Percentiles rank a stretch among this genome's conserved stretches.
phyloP scores from a whole-genome alignment of 2,888 invertebrate genomes.

The Epinotia demarniana region DNA sequence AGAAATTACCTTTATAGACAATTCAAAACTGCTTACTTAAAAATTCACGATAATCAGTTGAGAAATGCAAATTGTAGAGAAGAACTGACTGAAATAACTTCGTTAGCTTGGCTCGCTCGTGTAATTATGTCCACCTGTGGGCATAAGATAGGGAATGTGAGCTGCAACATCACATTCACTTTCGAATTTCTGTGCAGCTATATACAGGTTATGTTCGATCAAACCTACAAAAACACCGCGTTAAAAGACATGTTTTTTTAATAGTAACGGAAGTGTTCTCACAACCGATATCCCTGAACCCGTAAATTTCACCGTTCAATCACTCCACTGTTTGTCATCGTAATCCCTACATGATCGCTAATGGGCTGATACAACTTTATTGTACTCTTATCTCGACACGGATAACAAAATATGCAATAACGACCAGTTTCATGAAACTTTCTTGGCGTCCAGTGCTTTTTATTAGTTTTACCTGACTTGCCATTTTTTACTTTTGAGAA shows the following conservation, averaged over 20 bases:
- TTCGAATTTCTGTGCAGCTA: too few species aligned
- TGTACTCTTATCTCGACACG: slow-evolving; percentile 64
- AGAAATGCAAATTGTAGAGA: too few species aligned
- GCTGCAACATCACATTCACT: too few species aligned
- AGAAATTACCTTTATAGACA: too few species aligned
- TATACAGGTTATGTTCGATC: too few species aligned
- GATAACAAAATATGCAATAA: slow-evolving; percentile 50
- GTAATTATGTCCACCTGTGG: too few species aligned
- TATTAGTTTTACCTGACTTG: slow-evolving; percentile 6
- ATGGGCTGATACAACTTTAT: slow-evolving; percentile 71
- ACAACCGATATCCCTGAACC: slow-evolving; percentile 46
- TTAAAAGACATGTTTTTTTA: background rate
- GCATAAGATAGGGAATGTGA: too few species aligned
- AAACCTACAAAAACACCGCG: too few species aligned
- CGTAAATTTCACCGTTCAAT: slow-evolving; percentile 69
- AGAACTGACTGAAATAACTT: too few species aligned
- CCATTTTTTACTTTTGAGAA: background rate
- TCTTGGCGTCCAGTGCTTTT: slow-evolving; percentile 27
- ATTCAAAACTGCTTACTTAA: too few species aligned
- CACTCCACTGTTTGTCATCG: slow-evolving; percentile 65
- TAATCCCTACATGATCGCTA: slow-evolving; percentile 65
- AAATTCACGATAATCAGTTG: too few species aligned
- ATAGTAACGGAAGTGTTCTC: background rate
- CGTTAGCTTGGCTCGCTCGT: too few species aligned
- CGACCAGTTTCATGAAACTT: slow-evolving; percentile 46